Percentiles rank a stretch among this genome's conserved stretches.
Evolutionary conservation across 2,888 invertebrate genomes (phyloP).

Genomic region (Netelia melanura): DNA sequence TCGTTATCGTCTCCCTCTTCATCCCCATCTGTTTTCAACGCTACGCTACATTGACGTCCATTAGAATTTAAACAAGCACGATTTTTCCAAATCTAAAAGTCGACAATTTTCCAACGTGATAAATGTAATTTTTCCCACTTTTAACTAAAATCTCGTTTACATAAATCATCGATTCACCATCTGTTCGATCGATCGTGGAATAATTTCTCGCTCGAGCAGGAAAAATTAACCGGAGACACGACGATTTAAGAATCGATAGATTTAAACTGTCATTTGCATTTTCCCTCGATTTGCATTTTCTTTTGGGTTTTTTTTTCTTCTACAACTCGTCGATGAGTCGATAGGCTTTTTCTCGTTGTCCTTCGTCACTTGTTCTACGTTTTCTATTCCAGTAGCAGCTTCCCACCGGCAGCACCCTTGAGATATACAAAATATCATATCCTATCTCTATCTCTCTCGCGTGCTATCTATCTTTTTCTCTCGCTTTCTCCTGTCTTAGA

Average conservation of each 20-base stretch:
- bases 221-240: no score
- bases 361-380: conserved; percentile 6
- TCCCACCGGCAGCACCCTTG: conserved; percentile 52
- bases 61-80: not conserved
- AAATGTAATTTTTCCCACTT: no score
- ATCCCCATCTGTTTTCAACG: conserved; percentile 1
- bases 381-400: conserved; percentile 62
- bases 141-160: no score
- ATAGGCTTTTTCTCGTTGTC: not conserved
- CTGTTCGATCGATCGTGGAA: no score
- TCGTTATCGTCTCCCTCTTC: conserved; percentile 58
- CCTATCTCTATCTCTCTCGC: conserved; percentile 12
- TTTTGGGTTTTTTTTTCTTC: conserved; percentile 22
- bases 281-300: conserved; percentile 71
- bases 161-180: no score
- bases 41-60: not conserved
- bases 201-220: no score
- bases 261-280: conserved; percentile 64
- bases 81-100: no score
- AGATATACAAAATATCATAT: conserved; percentile 57
- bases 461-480: conserved; percentile 10
- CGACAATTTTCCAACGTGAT: no score
- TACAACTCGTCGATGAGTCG: not conserved
- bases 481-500: conserved; percentile 24
- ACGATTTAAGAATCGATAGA: no score